Evolutionary conservation across 2,797 vertebrate genomes (phyloP).

Genomic region (Pseudochirops corinnae): DNA sequence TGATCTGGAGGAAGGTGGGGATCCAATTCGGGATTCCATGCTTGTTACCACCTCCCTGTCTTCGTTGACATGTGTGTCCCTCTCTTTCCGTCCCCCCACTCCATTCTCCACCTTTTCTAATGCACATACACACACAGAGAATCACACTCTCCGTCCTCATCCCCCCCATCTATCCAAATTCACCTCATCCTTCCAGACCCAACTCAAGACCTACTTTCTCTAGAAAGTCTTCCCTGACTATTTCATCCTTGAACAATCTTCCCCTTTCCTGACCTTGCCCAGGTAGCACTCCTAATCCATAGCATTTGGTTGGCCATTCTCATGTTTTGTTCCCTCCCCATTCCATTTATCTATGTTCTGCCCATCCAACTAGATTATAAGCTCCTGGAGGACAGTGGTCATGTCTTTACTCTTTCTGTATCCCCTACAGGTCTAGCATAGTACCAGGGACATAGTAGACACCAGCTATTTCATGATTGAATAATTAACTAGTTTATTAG

Average conservation of each 20-base stretch:
- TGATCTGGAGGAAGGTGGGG: neutral
- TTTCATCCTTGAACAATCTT: too few species aligned
- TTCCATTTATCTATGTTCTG: fast-evolving
- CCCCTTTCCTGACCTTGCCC: neutral
- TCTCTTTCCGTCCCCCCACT: too few species aligned
- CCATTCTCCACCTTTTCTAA: neutral
- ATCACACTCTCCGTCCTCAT: too few species aligned
- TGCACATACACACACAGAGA: neutral
- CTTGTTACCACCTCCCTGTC: too few species aligned
- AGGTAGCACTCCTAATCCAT: too few species aligned
- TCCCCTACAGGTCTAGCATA: neutral
- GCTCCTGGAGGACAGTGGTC: neutral
- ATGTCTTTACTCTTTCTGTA: too few species aligned
- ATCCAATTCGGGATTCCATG: neutral
- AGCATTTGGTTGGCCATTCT: too few species aligned
- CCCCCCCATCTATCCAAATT: too few species aligned
- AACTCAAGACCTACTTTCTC: too few species aligned
- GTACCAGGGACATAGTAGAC: neutral
- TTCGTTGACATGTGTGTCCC: neutral
- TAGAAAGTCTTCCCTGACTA: too few species aligned
- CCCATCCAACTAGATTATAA: neutral
- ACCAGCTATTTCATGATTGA: neutral
- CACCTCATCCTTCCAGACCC: too few species aligned
- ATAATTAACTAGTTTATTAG: neutral
- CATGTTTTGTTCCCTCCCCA: too few species aligned